A percentile compares a stretch with the other conserved stretches of the same genome.
Conservation (phyloP, 2,113 vertebrate genomes). For the Pachypanchax playfairii region DNA sequence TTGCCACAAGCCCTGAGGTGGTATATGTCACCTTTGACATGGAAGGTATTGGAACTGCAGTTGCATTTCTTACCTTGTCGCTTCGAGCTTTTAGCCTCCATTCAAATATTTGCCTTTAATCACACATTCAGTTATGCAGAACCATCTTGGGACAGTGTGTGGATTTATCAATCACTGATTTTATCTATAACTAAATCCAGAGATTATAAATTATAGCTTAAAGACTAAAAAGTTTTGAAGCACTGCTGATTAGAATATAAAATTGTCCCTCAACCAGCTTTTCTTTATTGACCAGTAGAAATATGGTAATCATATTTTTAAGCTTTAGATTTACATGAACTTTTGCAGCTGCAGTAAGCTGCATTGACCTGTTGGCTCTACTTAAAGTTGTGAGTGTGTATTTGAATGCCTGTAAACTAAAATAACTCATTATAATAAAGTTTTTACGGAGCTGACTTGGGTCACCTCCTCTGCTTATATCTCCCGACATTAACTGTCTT, state of each 20-base stretch:
- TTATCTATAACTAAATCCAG: neutral
- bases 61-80: neutral
- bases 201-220: neutral
- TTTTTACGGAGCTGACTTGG: slow-evolving; percentile 3
- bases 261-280: neutral
- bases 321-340: neutral
- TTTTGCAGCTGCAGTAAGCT: neutral
- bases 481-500: slow-evolving; percentile 1
- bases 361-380: neutral
- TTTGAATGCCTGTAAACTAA: slow-evolving; percentile 4
- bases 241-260: too few species aligned
- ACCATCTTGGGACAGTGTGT: too few species aligned
- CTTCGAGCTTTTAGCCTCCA: neutral
- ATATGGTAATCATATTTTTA: neutral
- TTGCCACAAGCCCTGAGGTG: neutral
- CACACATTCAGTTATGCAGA: neutral
- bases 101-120: neutral
- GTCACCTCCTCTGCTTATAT: neutral
- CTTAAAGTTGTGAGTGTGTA: slow-evolving; percentile 27
- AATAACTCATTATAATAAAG: slow-evolving; percentile 29
- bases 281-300: neutral
- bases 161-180: neutral
- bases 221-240: too few species aligned
- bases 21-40: slow-evolving; percentile 27
- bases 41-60: neutral